These are phyloP conservation scores for Pangasius krempfi DNA, from an alignment of 2,797 vertebrate species.

Conservation along the genomic window DNA sequence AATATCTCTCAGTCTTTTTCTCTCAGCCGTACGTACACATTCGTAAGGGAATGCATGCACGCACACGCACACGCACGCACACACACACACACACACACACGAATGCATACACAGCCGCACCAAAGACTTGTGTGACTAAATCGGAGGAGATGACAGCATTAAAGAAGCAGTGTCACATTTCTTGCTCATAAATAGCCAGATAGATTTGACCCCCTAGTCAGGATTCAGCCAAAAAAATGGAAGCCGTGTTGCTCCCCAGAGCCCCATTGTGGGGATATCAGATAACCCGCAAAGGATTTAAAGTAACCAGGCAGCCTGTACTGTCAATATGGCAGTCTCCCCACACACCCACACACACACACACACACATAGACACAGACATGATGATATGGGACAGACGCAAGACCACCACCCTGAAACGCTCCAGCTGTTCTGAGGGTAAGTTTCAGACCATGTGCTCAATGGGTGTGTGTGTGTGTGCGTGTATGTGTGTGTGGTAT, in stretches of 20 bases:
- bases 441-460: conserved; percentile 40
- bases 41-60: conserved; percentile 56
- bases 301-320: conserved; percentile 77
- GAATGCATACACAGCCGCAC: conserved; percentile 33
- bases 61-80: conserved; percentile 41
- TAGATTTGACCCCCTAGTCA: conserved; percentile 94
- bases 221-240: conserved; percentile 84
- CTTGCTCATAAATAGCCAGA: conserved; percentile 98
- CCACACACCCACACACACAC: conserved; percentile 59
- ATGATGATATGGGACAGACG: conserved; percentile 63
- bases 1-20: conserved; percentile 65
- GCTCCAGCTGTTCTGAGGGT: conserved; percentile 71
- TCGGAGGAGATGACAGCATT: conserved; percentile 89
- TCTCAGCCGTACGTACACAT: conserved; percentile 61
- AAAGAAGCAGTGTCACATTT: conserved; percentile 96
- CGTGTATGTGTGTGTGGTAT: background rate
- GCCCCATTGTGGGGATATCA: conserved; percentile 88
- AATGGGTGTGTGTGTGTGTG: conserved; percentile 22
- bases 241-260: conserved; percentile 78
- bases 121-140: conserved; percentile 75
- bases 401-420: conserved; percentile 61
- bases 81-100: conserved; percentile 35
- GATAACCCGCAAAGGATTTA: conserved; percentile 85
- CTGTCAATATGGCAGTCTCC: conserved; percentile 82
- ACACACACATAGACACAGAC: conserved; percentile 35